Evolutionary conservation across 2,888 invertebrate genomes (phyloP).

Genomic region (Caenorhabditis imperialis): DNA sequence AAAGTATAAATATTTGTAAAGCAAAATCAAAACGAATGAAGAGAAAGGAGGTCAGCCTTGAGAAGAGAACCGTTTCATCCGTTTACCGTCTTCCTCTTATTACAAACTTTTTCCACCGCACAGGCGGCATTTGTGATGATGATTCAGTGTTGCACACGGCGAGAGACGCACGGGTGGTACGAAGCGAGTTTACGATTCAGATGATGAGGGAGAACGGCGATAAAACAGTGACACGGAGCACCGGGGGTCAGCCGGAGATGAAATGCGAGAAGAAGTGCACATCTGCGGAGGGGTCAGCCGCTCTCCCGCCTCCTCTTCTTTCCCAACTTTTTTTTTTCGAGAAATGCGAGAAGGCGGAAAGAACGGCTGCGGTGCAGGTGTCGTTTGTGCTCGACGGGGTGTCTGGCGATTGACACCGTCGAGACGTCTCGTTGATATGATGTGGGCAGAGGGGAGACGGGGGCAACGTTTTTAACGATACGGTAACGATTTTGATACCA

Average conservation of each 20-base stretch:
- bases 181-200: constrained; percentile 42
- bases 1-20: constrained; percentile 7
- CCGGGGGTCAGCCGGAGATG: constrained; percentile 5
- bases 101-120: background rate
- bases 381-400: constrained; percentile 35
- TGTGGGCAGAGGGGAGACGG: too few relatives aligned
- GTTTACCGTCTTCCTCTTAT: constrained; percentile 2
- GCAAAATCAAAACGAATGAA: background rate
- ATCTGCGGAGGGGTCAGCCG: constrained; percentile 32
- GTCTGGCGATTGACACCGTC: constrained; percentile 36
- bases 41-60: constrained; percentile 16
- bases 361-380: constrained; percentile 48
- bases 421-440: too few relatives aligned
- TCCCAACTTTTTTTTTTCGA: constrained; percentile 37
- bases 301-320: constrained; percentile 7
- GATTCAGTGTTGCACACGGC: constrained; percentile 48
- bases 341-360: constrained; percentile 40
- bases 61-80: background rate
- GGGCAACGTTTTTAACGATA: too few relatives aligned
- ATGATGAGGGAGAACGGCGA: constrained; percentile 30
- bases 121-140: constrained; percentile 18
- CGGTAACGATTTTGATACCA: too few relatives aligned
- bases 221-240: constrained; percentile 21
- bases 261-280: constrained; percentile 49
- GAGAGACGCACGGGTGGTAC: constrained; percentile 7